These are phyloP conservation scores for Solea solea DNA, from an alignment of 2,113 vertebrate genomes.

Conservation along the genomic window DNA sequence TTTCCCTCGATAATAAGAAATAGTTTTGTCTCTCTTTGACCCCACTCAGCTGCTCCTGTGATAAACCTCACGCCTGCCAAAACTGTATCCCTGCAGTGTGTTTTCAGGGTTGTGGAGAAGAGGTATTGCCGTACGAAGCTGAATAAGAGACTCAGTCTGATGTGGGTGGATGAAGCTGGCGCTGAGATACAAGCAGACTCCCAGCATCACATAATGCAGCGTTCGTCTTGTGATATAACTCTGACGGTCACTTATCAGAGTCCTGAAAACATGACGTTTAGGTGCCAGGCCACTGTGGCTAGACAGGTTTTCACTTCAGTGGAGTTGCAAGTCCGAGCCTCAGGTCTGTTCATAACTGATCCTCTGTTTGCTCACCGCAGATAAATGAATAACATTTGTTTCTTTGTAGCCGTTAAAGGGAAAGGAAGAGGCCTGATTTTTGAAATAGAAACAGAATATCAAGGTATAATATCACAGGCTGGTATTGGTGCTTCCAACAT, in stretches of 20 bases:
- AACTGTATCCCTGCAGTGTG: conserved; percentile 35
- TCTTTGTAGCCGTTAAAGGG: conserved; percentile 7
- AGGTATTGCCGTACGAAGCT: accelerated
- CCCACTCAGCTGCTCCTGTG: background rate
- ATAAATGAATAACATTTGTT: background rate
- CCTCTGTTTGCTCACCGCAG: background rate
- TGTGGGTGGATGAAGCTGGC: conserved; percentile 41
- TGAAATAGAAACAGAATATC: background rate
- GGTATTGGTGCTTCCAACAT: background rate
- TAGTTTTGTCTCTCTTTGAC: background rate
- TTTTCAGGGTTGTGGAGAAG: background rate
- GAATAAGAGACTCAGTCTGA: background rate
- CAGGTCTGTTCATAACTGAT: conserved; percentile 32
- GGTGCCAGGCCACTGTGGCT: conserved; percentile 15
- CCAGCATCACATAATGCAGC: background rate
- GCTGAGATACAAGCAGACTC: conserved; percentile 16
- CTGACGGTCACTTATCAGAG: conserved; percentile 37
- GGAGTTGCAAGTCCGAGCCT: conserved; percentile 13
- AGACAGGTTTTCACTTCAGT: background rate
- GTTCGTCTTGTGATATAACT: conserved; percentile 5
- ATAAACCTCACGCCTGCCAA: conserved; percentile 7
- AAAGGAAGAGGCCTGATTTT: background rate
- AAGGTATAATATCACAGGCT: conserved; percentile 34
- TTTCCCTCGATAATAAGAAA: background rate
- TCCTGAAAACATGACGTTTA: conserved; percentile 20